These are phyloP conservation scores for Noctua pronuba DNA, from an alignment of 2,888 invertebrate genomes.

Conservation along the genomic window DNA sequence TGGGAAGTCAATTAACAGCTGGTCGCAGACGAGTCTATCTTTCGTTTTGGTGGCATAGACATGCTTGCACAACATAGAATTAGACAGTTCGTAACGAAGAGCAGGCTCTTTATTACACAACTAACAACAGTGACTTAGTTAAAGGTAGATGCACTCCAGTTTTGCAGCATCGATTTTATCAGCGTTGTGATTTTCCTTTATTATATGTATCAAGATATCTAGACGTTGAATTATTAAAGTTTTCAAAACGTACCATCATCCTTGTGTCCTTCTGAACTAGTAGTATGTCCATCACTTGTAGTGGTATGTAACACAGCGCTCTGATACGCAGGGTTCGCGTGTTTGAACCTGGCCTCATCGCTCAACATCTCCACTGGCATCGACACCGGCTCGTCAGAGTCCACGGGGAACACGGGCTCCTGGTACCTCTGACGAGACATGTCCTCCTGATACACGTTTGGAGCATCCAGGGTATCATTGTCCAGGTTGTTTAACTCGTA, in stretches of 20 bases:
- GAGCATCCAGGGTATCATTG: constrained; percentile 92
- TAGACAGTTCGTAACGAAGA: background rate
- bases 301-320: constrained; percentile 93
- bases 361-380: constrained; percentile 85
- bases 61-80: background rate
- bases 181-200: background rate
- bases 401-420: constrained; percentile 84
- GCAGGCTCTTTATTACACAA: too few relatives aligned
- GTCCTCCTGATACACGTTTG: constrained; percentile 89
- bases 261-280: constrained; percentile 80
- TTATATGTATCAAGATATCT: background rate
- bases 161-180: background rate
- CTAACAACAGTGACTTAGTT: background rate
- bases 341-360: constrained; percentile 91
- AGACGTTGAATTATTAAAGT: background rate
- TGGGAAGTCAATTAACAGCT: background rate
- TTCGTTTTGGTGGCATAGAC: background rate
- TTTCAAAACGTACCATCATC: constrained; percentile 82
- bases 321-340: constrained; percentile 94
- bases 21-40: background rate
- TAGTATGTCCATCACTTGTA: constrained; percentile 75
- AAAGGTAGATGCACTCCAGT: background rate
- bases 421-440: constrained; percentile 79
- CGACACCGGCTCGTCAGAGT: constrained; percentile 86
- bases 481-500: constrained; percentile 92